Evolutionary conservation across 2,113 vertebrate genomes (phyloP), one percentile per base, ranked within the genome.

Genomic region (Campylorhamphus procurvoides): DNA sequence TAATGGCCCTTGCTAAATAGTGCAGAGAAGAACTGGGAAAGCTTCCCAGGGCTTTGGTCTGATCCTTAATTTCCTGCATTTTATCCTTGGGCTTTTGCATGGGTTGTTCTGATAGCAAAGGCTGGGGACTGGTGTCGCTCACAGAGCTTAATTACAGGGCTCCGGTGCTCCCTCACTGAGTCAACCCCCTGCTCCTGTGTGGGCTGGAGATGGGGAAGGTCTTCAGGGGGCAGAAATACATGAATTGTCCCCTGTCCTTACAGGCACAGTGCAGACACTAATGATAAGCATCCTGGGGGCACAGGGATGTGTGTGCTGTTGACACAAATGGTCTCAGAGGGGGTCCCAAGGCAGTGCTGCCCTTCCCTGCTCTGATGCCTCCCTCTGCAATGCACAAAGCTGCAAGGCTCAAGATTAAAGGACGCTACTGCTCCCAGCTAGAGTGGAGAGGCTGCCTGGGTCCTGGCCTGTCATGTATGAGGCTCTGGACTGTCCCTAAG

Each of bases 1-100:
- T 72, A 97, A 93, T 81, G 78, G 72, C 23, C 76, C 56, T 77
- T 74, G 53, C 37, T 94, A 88, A 95, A 69, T 13, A 79, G 28
- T 18, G 73, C 84, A 72, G 84, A 62, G 63, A 83, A 39, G 37
- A 75, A 53, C 66, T 95, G 82, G 85, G 82, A 92, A 80, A 40
- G 29, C 40, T 94, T 95, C 75, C 75, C 63, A 67, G 52, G 35
- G 12, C 64, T 94, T 83, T 75, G 49, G 3, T 81, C 42, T 64
- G 60, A 75, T 90, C 64, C 68, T 91, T 72, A 47, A 13, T 71
- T 71, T 80, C 27, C 60, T 74, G 72, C 13, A 10, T 40, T 64
- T 6, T 8, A 55, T 63, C 52, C 40, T 37, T 33, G 49, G 56
- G 29, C 18, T 55, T 78, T 83, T 62, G 49, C 62, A 62, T 44